phyloP scores from a whole-genome alignment of 2,888 invertebrate genomes.

The Bhutanitis thaidina region DNA sequence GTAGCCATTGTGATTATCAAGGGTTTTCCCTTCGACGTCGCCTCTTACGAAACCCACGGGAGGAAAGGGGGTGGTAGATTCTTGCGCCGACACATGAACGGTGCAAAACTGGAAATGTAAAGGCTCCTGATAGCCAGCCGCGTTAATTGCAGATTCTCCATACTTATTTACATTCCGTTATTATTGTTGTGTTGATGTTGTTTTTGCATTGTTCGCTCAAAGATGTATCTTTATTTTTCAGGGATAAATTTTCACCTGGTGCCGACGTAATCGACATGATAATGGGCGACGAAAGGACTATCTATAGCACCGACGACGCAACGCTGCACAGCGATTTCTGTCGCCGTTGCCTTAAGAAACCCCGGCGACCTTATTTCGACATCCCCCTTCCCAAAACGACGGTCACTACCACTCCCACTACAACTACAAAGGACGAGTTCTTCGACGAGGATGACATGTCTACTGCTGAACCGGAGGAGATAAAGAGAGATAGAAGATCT shows the following conservation, averaged over 20 bases:
- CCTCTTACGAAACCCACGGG: too few relatives aligned
- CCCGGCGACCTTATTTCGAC: constrained; percentile 26
- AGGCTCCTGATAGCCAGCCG: too few relatives aligned
- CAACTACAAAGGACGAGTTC: constrained; percentile 28
- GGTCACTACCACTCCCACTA: constrained; percentile 24
- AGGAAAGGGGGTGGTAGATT: too few relatives aligned
- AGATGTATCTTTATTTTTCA: constrained; percentile 31
- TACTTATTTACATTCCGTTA: too few relatives aligned
- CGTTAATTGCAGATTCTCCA: too few relatives aligned
- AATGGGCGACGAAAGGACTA: constrained; percentile 83
- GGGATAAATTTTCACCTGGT: constrained; percentile 78
- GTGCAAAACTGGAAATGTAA: too few relatives aligned
- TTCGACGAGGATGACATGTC: constrained; percentile 28
- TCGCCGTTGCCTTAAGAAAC: constrained; percentile 38
- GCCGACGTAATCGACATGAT: constrained; percentile 84
- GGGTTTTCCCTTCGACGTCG: too few relatives aligned
- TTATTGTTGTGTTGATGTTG: too few relatives aligned
- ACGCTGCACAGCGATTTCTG: constrained; percentile 35
- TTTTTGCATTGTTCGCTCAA: neutral
- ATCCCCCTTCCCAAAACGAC: constrained; percentile 20
- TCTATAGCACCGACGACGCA: constrained; percentile 37
- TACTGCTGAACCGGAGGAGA: constrained; percentile 29
- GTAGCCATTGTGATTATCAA: too few relatives aligned
- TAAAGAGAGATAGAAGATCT: constrained; percentile 31
- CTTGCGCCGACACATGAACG: too few relatives aligned